Base-by-base conservation (phyloP, 2,797 vertebrate genomes). In the Acanthornis magna region DNA sequence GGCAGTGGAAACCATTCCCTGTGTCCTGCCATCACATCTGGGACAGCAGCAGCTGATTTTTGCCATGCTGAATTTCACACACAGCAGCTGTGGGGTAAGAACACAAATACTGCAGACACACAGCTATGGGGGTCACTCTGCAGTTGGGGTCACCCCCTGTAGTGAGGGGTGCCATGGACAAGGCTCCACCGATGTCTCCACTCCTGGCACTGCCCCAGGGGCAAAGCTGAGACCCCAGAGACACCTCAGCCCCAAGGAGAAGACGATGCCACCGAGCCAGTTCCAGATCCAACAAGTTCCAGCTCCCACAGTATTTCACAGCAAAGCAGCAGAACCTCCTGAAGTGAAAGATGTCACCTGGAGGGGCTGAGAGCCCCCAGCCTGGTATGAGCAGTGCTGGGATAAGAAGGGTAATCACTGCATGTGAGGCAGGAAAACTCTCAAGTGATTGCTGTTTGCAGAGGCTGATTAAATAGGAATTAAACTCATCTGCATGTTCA, bases 361-460 rank as follows among this genome's bases (percentile, higher is more conserved):
- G 67, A 85, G 51, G 76, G 80, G 83, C 79, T 78, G 80, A 76
- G 88, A 78, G 77, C 48, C 63, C 82, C 77, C 67, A 34, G 77
- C 2, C 60, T 78, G 82, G 70, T 32, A 91, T 3, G 3, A 94
- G 23, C 62, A 75, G 73, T 79, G 45, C 80, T 12, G 5, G 51
- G 73, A 15, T 55, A 67, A 74, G 83, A 70, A 91, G 85, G 42
- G 61, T 89, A 96, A 97, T 97, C 96, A 96, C 74, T 90, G 76
- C 88, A 36, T 71, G 79, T 82, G 96, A 94, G 11, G 83, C 16
- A 9, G 88, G 92, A 94, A 78, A 96, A 62, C 62, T 96, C 92
- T 97, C 78, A 75, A 96, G 95, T 97, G 96, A 97, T 95, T 96
- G 84, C 97, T 96, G 94, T 97, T 97, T 97, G 89, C 91, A 96